Evolutionary conservation across 53 echinoderm and acorn worm species (phyloP).

Genomic region (Zoroaster sp.): DNA sequence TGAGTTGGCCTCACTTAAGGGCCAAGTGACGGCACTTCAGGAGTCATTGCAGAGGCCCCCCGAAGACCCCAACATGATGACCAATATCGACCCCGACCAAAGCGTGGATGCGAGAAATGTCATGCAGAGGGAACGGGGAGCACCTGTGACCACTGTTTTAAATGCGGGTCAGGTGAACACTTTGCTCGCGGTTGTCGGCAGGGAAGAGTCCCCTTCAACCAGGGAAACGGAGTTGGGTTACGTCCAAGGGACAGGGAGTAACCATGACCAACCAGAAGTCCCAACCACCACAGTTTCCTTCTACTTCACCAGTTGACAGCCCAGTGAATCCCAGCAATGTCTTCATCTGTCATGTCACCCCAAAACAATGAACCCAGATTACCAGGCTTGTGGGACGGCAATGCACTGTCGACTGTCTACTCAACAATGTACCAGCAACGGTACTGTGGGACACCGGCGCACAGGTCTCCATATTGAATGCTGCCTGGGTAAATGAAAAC

Average conservation of each 20-base stretch:
- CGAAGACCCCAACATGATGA: neutral
- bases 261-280: neutral
- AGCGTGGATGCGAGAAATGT: neutral
- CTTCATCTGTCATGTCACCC: slow-evolving; percentile 3
- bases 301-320: neutral
- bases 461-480: slow-evolving; percentile 30
- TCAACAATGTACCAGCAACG: neutral
- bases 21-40: neutral
- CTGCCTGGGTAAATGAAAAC: slow-evolving; percentile 14
- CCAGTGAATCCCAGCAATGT: neutral
- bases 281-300: too few relatives aligned
- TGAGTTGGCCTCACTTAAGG: too few relatives aligned
- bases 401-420: neutral
- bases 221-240: slow-evolving; percentile 35
- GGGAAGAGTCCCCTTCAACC: neutral
- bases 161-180: slow-evolving; percentile 1
- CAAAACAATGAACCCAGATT: neutral
- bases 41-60: too few relatives aligned
- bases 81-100: neutral
- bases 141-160: slow-evolving; percentile 12
- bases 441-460: slow-evolving; percentile 55
- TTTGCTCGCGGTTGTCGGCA: neutral
- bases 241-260: slow-evolving; percentile 31
- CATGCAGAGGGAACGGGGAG: neutral
- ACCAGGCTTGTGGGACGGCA: too few relatives aligned